A percentile compares a stretch with the other conserved stretches of the same genome.
These are phyloP conservation scores for Poecilia gillii DNA, from an alignment of 2,797 vertebrate species.

Conservation along the genomic window DNA sequence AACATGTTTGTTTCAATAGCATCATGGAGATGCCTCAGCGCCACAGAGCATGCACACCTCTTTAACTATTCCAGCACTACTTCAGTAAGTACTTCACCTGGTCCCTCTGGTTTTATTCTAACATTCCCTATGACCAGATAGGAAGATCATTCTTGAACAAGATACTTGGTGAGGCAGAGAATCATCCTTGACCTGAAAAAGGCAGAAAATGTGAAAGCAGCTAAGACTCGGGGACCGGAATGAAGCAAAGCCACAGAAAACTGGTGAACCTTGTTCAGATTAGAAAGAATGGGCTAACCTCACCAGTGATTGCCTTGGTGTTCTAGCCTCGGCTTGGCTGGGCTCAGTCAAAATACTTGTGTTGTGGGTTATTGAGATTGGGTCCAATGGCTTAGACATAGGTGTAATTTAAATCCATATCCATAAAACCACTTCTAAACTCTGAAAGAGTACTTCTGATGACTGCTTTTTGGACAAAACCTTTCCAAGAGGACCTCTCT, in stretches of 20 bases:
- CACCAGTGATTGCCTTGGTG: background rate
- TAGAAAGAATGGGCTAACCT: background rate
- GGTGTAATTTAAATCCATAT: background rate
- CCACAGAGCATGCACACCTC: background rate
- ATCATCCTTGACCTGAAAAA: background rate
- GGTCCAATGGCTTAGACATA: background rate
- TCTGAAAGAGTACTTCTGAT: background rate
- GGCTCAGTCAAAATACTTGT: background rate
- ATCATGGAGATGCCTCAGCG: constrained; percentile 6
- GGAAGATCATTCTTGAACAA: background rate
- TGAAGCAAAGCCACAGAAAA: background rate
- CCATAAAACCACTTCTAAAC: background rate
- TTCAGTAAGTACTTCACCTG: background rate
- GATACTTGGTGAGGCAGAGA: background rate
- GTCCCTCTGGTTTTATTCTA: background rate
- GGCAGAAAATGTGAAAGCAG: background rate
- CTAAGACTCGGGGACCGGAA: background rate
- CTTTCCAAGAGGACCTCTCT: background rate
- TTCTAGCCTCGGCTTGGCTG: background rate
- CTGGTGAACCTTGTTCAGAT: background rate
- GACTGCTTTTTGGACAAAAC: background rate
- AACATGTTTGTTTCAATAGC: background rate
- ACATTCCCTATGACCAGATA: background rate
- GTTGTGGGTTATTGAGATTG: background rate
- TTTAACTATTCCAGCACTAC: background rate